phyloP scores from a whole-genome alignment of 1,140 invertebrate genomes.

The Cyclina sinensis region DNA sequence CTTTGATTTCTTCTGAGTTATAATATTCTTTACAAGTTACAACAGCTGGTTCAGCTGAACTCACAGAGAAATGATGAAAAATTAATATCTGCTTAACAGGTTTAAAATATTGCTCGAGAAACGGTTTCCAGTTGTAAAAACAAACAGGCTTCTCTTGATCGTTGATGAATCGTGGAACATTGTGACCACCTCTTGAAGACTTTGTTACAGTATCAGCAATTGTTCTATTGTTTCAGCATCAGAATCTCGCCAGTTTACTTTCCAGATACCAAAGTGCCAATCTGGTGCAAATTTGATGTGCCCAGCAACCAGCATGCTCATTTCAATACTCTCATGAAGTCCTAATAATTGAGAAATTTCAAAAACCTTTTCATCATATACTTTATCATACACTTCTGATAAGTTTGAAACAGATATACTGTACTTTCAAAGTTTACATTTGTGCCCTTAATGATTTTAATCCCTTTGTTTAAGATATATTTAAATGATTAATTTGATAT shows the following conservation, averaged over 20 bases:
- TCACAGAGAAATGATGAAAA: background rate
- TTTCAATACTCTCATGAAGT: background rate
- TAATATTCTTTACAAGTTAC: background rate
- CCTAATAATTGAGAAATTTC: background rate
- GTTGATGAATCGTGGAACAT: background rate
- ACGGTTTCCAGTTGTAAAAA: background rate
- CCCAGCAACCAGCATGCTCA: background rate
- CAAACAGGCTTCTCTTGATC: background rate
- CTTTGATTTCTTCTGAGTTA: background rate
- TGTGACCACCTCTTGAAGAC: background rate
- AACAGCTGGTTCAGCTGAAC: background rate
- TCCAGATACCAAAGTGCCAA: conserved; percentile 23
- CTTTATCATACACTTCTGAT: too few relatives aligned
- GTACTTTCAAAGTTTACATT: too few relatives aligned
- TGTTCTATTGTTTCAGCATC: background rate
- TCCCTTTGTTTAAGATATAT: too few relatives aligned
- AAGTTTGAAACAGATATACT: too few relatives aligned
- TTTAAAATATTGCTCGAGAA: background rate
- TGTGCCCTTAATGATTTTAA: too few relatives aligned
- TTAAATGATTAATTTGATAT: too few relatives aligned
- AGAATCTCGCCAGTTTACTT: background rate
- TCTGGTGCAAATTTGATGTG: conserved; percentile 11
- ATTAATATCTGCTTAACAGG: background rate
- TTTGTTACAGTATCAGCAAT: background rate
- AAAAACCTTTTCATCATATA: too few relatives aligned